Base-by-base conservation (phyloP, 2,888 invertebrate species). In the Julus scanicus region DNA sequence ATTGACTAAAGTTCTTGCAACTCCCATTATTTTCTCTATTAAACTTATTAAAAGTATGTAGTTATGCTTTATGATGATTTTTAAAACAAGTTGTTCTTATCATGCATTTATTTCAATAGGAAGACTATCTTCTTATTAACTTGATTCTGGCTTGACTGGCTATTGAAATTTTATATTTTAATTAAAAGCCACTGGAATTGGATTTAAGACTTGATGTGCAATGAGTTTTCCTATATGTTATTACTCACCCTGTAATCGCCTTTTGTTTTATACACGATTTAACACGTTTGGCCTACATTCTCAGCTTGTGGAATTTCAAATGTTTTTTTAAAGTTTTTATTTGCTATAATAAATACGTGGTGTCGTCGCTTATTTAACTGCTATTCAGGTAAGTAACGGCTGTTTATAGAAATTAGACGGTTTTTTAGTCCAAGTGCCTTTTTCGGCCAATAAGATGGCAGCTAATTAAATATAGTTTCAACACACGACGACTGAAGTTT, bases 281-380 rank as follows among this genome's bases (percentile, higher is more conserved):
- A 71, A 71, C 71, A 71, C 71, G 71, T 71, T 71, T 71, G 71
- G 71, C 71, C 71, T 71, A 71, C 71, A 71, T 71, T 71, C 71
- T 71, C 29, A 71, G 29, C 29, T 71, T 9, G 71, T 11, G 71
- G 71, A 71, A 71, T 71, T 71, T 71, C 29, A 71, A 71, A 71
- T 29, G 71, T 71, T 71, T 71, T 11, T 71, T 29, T n/a, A n/a
- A n/a, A 63, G 17, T 63, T 71, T 71, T 71, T 71, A n/a, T 29
- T 71, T 29, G 29, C 29, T 71, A 44, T 5, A 71, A 71, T 71
- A 71, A 71, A 71, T 71, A 71, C 71, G 29, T 13, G 29, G 71
- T 71, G 71, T 71, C 71, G 29, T 71, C 71, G 71, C 71, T 71
- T 71, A 71, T 71, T 71, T 71, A 71, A 71, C 71, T 8, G 71